Evolutionary conservation across 2,113 vertebrate genomes (phyloP).

Genomic region (Odontophorus gujanensis): DNA sequence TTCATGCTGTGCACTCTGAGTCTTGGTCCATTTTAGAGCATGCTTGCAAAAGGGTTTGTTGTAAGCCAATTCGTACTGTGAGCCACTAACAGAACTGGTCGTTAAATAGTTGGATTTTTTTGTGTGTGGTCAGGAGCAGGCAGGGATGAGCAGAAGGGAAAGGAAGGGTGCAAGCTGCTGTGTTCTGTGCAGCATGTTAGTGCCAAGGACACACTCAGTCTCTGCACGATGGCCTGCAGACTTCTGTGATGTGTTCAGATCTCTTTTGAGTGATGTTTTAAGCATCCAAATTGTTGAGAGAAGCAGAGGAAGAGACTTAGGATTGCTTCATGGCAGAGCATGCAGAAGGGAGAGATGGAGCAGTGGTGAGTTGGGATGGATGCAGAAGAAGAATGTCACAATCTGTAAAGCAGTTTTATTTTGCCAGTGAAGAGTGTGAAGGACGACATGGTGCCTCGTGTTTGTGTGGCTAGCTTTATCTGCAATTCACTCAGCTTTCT

Average conservation of each 20-base stretch:
- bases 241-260: neutral
- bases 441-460: neutral
- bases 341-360: neutral
- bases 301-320: accelerated
- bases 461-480: neutral
- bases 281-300: neutral
- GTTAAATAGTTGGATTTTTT: neutral
- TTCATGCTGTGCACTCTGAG: neutral
- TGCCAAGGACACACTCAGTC: neutral
- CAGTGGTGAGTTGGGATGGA: neutral
- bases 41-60: neutral
- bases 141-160: neutral
- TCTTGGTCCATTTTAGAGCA: neutral
- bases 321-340: neutral
- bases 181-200: neutral
- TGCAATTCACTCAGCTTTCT: neutral
- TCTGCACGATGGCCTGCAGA: neutral
- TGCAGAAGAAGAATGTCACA: neutral
- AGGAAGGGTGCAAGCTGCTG: neutral
- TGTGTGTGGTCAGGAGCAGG: neutral
- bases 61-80: neutral
- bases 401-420: neutral
- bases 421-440: neutral
- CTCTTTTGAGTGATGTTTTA: neutral
- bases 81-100: neutral